A percentile compares a stretch with the other conserved stretches of the same genome.
These are phyloP conservation scores for Drosophila tsacasi DNA, from an alignment of 1,140 invertebrate genomes.

Conservation along the genomic window DNA sequence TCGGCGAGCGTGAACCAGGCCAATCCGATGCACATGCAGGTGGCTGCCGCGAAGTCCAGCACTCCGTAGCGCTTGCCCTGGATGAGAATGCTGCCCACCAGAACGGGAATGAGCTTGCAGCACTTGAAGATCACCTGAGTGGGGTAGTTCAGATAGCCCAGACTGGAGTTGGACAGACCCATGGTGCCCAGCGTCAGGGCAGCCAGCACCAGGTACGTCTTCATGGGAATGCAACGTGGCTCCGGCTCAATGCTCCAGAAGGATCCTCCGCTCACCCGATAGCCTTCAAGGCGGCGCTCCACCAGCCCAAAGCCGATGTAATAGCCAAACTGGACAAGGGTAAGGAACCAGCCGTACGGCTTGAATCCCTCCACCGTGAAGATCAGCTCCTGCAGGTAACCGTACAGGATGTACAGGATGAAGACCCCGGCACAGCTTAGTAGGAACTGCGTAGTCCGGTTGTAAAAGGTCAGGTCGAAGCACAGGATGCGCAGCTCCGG, in stretches of 20 bases:
- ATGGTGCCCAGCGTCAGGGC: conserved; percentile 96
- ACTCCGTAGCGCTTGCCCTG: conserved; percentile 94
- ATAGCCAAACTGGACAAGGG: conserved; percentile 95
- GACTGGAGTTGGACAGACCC: conserved; percentile 97
- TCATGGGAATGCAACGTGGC: conserved; percentile 92
- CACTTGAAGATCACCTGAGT: conserved; percentile 98
- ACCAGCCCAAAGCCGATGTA: conserved; percentile 93
- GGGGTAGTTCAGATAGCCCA: conserved; percentile 98
- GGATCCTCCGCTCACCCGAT: conserved; percentile 29
- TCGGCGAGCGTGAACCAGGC: conserved; percentile 97
- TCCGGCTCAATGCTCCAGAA: conserved; percentile 86
- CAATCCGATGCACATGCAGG: conserved; percentile 95
- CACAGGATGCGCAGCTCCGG: conserved; percentile 89
- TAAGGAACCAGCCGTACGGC: conserved; percentile 96
- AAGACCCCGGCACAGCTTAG: conserved; percentile 93
- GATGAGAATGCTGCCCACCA: conserved; percentile 96
- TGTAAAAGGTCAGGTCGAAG: conserved; percentile 90
- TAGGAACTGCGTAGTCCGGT: conserved; percentile 90
- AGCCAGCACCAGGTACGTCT: conserved; percentile 92
- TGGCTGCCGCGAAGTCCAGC: conserved; percentile 93
- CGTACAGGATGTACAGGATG: conserved; percentile 95
- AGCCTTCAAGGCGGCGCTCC: conserved; percentile 89
- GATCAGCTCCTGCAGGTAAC: conserved; percentile 97
- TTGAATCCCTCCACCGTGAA: conserved; percentile 95
- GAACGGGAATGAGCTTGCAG: conserved; percentile 97